Evolutionary conservation across 2,797 vertebrate genomes (phyloP).

Genomic region (Rhinella marina): DNA sequence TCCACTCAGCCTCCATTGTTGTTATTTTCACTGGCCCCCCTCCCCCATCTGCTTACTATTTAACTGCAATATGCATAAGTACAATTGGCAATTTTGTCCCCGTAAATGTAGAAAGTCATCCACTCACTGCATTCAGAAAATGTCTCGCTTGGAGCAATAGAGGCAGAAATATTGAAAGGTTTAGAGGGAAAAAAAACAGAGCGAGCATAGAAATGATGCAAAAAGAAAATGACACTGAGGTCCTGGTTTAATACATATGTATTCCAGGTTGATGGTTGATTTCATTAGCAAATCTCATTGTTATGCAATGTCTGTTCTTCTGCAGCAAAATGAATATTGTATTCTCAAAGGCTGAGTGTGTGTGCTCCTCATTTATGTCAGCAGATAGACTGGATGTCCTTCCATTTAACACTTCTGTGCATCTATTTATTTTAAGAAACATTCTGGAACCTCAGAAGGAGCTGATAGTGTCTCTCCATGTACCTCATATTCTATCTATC

Average conservation of each 20-base stretch:
- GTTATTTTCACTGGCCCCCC: constrained; percentile 56
- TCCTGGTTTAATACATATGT: constrained; percentile 96
- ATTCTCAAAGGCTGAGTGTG: constrained; percentile 80
- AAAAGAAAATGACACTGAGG: constrained; percentile 89
- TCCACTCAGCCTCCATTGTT: constrained; percentile 69
- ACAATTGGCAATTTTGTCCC: constrained; percentile 65
- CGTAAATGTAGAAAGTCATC: constrained; percentile 65
- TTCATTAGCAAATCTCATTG: constrained; percentile 99
- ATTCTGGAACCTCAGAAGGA: not conserved
- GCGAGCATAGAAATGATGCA: constrained; percentile 82
- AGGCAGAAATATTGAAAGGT: constrained; percentile 72
- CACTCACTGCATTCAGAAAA: constrained; percentile 60
- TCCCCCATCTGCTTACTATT: constrained; percentile 65
- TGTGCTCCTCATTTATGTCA: constrained; percentile 68
- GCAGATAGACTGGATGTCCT: constrained; percentile 67
- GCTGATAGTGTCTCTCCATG: not conserved
- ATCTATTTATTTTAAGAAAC: constrained; percentile 64
- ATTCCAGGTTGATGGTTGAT: constrained; percentile 99
- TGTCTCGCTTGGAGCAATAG: constrained; percentile 69
- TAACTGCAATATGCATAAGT: constrained; percentile 67
- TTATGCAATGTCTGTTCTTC: constrained; percentile 99
- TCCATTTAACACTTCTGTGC: constrained; percentile 65
- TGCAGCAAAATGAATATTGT: constrained; percentile 99
- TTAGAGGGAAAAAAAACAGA: constrained; percentile 68
- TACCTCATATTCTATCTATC: not conserved